Conservation (phyloP, 2,888 invertebrate species). For the Pseudanteris insignis region DNA sequence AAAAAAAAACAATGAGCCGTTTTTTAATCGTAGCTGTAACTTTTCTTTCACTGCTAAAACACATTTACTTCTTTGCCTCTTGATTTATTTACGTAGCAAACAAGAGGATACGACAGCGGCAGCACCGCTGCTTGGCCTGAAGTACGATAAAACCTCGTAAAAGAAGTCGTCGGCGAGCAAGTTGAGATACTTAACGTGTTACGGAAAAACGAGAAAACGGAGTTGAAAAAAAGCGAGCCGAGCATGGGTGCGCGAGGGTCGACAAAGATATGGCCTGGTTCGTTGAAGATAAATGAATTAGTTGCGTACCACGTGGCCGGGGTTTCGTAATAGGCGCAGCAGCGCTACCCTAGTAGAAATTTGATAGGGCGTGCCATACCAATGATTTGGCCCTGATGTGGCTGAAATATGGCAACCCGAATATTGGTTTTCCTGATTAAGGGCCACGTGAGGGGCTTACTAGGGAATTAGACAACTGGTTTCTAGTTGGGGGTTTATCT, state of each 20-base stretch:
- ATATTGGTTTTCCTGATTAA: too few relatives aligned
- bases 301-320: constrained; percentile 49
- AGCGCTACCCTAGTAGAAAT: not conserved
- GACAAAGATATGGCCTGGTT: constrained; percentile 32
- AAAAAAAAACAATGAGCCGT: constrained; percentile 33
- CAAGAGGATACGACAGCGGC: constrained; percentile 35
- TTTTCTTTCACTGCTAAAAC: constrained; percentile 34
- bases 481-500: not conserved
- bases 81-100: constrained; percentile 44
- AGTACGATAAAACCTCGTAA: constrained; percentile 46
- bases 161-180: constrained; percentile 45
- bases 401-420: too few relatives aligned
- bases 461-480: too few relatives aligned
- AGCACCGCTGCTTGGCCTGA: constrained; percentile 24
- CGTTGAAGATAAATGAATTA: constrained; percentile 59
- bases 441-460: too few relatives aligned
- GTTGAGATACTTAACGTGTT: constrained; percentile 49
- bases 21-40: constrained; percentile 35
- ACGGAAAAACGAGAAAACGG: constrained; percentile 37
- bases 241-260: constrained; percentile 1
- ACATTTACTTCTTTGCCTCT: constrained; percentile 37
- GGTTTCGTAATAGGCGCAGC: constrained; percentile 36
- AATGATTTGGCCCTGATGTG: too few relatives aligned
- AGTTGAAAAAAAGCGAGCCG: constrained; percentile 37
- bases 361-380: too few relatives aligned